Base-by-base conservation (phyloP, 2,888 invertebrate genomes). In the Criorhina ranunculi region DNA sequence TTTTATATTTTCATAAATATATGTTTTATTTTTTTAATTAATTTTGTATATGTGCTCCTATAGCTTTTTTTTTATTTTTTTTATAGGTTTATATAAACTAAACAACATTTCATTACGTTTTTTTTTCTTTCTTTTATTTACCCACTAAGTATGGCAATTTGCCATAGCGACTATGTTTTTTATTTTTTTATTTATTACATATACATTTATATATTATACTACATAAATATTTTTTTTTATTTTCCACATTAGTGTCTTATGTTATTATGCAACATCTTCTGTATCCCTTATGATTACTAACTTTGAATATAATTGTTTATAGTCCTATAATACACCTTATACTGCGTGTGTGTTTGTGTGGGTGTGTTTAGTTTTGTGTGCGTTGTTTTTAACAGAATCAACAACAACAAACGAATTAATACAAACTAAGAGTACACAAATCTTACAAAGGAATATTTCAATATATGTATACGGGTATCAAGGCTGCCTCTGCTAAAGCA, bases 111-210 rank as follows among this genome's bases (percentile, higher is more conserved):
- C 59, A 67, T 76, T 75, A 49, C 35, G 33, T 75, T 67, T 60
- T 67, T 29, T 40, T 64, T 62, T 51, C n/a, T 44, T 40, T 57
- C 62, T 82, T 67, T 60, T 51, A 62, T 76, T 80, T 86, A 75
- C 64, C 70, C 75, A 66, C 76, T 75, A 80, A 70, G 42, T 80
- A 75, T 86, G 78, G 81, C 78, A 86, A 76, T 76, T 76, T 79
- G 77, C 75, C 78, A 75, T 66, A 70, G 59, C 49, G 66, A 75
- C 69, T 70, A 69, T 72, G 33, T 44, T 69, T 72, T 70, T 51
- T 59, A 40, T 62, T 55, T 78, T 88, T 87, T 87, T 87, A 78
- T 88, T 88, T 86, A 87, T 82, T 88, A 89, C 89, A 89, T 89
- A 89, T 88, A 89, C 89, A 89, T 89, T 87, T 77, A 77, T 81